Conservation (phyloP, 2,797 vertebrate genomes). For the Atherinosoma microstoma region DNA sequence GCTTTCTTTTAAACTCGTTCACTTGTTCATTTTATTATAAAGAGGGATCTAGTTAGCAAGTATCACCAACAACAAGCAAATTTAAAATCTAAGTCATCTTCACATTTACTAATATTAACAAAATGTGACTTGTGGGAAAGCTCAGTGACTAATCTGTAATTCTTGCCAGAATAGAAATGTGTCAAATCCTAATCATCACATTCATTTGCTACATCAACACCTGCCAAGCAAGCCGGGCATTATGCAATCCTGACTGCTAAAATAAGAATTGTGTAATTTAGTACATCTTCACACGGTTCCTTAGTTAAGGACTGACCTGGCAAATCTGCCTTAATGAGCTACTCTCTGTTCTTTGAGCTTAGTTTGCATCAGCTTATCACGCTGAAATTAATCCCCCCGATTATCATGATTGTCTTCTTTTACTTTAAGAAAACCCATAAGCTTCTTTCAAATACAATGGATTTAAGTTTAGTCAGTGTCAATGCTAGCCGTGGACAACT, state of each 20-base stretch:
- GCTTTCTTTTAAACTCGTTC: slow-evolving; percentile 1
- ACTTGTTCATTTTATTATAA: slow-evolving; percentile 11
- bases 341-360: slow-evolving; percentile 34
- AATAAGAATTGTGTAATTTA: slow-evolving; percentile 61
- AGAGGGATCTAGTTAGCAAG: slow-evolving; percentile 6
- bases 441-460: slow-evolving; percentile 47
- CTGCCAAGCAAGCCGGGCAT: slow-evolving; percentile 52
- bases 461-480: slow-evolving; percentile 38
- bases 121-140: slow-evolving; percentile 48
- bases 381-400: slow-evolving; percentile 45
- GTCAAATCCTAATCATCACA: slow-evolving; percentile 67
- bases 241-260: slow-evolving; percentile 60
- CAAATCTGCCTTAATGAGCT: slow-evolving; percentile 52
- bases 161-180: slow-evolving; percentile 61
- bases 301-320: slow-evolving; percentile 53
- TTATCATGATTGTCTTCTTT: slow-evolving; percentile 42
- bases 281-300: slow-evolving; percentile 47
- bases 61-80: slow-evolving; percentile 15
- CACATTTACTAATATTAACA: slow-evolving; percentile 50
- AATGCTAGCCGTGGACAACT: slow-evolving; percentile 14
- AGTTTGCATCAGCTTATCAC: slow-evolving; percentile 41
- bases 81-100: slow-evolving; percentile 33
- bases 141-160: slow-evolving; percentile 56
- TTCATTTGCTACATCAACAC: slow-evolving; percentile 61
- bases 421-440: slow-evolving; percentile 36